phyloP scores from a whole-genome alignment of 2,113 vertebrate genomes.

The Anoplopoma fimbria region DNA sequence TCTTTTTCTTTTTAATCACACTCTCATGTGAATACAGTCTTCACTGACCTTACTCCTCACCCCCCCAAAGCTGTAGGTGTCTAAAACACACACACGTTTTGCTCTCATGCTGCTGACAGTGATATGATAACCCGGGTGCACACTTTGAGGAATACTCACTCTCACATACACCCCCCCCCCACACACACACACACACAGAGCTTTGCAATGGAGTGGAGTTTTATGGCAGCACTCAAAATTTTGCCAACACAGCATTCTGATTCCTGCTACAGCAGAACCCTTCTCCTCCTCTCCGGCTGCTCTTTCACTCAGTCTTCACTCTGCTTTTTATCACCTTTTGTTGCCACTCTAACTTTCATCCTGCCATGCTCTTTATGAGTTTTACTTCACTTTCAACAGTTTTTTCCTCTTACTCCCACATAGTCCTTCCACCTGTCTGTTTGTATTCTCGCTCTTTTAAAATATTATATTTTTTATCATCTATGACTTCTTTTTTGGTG shows the following conservation, averaged over 20 bases:
- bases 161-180: neutral
- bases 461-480: slow-evolving; percentile 52
- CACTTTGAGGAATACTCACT: slow-evolving; percentile 26
- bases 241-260: slow-evolving; percentile 63
- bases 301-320: slow-evolving; percentile 29
- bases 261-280: slow-evolving; percentile 15
- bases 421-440: neutral
- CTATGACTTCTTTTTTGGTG: neutral
- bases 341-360: slow-evolving; percentile 40
- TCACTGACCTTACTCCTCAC: slow-evolving; percentile 17
- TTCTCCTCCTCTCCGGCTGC: neutral
- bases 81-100: neutral
- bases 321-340: slow-evolving; percentile 51
- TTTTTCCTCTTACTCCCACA: slow-evolving; percentile 9
- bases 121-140: slow-evolving; percentile 63
- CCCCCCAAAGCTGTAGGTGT: neutral
- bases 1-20: neutral
- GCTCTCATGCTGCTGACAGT: slow-evolving; percentile 62
- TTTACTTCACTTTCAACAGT: slow-evolving; percentile 18
- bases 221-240: slow-evolving; percentile 76
- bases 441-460: slow-evolving; percentile 19
- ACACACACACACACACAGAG: slow-evolving; percentile 2
- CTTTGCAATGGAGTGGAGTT: slow-evolving; percentile 57
- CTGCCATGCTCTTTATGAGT: slow-evolving; percentile 1
- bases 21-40: slow-evolving; percentile 12